Percentiles rank a stretch among this genome's conserved stretches.
Conservation (phyloP, 2,797 vertebrate species). For the Odontamblyopus rebecca region DNA sequence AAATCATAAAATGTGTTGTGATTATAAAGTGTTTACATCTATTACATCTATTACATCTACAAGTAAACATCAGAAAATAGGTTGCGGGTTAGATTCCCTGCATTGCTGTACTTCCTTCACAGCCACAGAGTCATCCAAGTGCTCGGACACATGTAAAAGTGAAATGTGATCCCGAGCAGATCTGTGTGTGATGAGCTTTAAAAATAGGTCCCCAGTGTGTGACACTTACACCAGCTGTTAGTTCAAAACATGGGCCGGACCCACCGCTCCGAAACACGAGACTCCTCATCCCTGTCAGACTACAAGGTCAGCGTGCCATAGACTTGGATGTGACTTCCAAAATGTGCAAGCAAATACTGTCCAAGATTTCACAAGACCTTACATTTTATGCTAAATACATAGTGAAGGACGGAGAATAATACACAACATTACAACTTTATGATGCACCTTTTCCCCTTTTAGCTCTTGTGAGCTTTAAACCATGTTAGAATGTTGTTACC, state of each 20-base stretch:
- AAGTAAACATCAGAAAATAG: neutral
- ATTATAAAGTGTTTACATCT: no score
- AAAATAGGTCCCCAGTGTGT: conserved; percentile 68
- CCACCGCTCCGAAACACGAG: conserved; percentile 4
- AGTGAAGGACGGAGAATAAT: neutral
- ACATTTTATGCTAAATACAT: neutral
- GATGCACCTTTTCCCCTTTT: no score
- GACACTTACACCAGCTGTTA: conserved; percentile 59
- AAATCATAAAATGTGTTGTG: no score
- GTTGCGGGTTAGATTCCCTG: conserved; percentile 5
- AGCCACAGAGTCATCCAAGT: conserved; percentile 21
- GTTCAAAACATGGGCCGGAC: conserved; percentile 25
- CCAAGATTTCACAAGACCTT: neutral
- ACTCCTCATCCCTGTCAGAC: conserved; percentile 4
- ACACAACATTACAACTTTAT: no score
- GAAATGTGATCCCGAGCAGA: conserved; percentile 66
- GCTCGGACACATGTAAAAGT: conserved; percentile 47
- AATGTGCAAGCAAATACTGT: neutral
- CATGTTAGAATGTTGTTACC: no score
- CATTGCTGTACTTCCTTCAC: conserved; percentile 10
- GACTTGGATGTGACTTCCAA: neutral
- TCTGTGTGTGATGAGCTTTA: conserved; percentile 53
- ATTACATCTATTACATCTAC: neutral
- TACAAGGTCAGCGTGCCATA: neutral
- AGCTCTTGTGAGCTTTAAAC: no score